phyloP scores from a whole-genome alignment of 2,888 invertebrate species.

The Pinctada fucata region DNA sequence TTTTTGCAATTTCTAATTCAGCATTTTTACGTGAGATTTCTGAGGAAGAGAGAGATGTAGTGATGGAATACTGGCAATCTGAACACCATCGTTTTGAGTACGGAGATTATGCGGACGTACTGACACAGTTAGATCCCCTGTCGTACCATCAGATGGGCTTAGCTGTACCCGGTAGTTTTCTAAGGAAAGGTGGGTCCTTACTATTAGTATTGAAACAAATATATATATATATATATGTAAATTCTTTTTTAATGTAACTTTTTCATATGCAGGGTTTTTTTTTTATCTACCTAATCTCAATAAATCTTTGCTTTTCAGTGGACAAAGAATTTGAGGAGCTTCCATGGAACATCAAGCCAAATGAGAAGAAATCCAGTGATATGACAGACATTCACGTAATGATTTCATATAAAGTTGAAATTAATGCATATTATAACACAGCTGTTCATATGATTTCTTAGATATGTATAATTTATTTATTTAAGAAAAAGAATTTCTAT shows the following conservation, averaged over 20 bases:
- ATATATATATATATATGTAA: background rate
- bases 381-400: slow-evolving; percentile 73
- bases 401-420: background rate
- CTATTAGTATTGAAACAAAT: background rate
- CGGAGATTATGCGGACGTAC: slow-evolving; percentile 64
- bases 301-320: slow-evolving; percentile 43
- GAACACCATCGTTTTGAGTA: slow-evolving; percentile 74
- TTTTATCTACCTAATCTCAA: too few species aligned
- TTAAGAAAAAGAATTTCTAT: too few species aligned
- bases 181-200: slow-evolving; percentile 59
- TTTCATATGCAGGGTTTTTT: too few species aligned
- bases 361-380: slow-evolving; percentile 62
- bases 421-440: too few species aligned
- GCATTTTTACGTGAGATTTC: slow-evolving; percentile 41
- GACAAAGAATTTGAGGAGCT: slow-evolving; percentile 57
- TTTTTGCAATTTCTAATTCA: background rate
- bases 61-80: slow-evolving; percentile 70
- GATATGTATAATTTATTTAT: too few species aligned
- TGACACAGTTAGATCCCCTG: slow-evolving; percentile 68
- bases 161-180: slow-evolving; percentile 73
- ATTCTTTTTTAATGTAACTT: background rate
- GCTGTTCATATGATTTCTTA: too few species aligned
- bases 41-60: slow-evolving; percentile 50
- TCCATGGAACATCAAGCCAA: slow-evolving; percentile 64
- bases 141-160: slow-evolving; percentile 74